Percentiles rank a stretch among this genome's conserved stretches.
phyloP scores from a whole-genome alignment of 1,140 invertebrate genomes.

The Dinothrombium tinctorium region DNA sequence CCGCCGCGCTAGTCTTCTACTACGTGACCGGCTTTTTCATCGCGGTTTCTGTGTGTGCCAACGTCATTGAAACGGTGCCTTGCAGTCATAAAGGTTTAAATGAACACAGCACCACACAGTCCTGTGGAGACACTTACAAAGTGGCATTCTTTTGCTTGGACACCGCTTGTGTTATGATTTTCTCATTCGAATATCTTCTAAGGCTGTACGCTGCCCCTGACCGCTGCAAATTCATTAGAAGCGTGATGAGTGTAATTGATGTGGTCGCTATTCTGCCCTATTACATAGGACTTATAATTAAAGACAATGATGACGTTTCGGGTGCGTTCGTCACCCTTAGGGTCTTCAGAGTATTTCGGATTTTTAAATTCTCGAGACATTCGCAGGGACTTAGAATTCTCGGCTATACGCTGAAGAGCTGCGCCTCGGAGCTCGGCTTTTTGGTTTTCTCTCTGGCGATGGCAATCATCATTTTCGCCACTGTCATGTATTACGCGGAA shows the following conservation, averaged over 20 bases:
- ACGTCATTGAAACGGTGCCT: slow-evolving; percentile 92
- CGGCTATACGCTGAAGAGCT: slow-evolving; percentile 95
- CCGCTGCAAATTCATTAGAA: slow-evolving; percentile 86
- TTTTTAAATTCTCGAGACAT: slow-evolving; percentile 99
- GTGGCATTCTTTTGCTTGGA: slow-evolving; percentile 96
- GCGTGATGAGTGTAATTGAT: slow-evolving; percentile 97
- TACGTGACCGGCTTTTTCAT: slow-evolving; percentile 99
- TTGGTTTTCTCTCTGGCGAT: slow-evolving; percentile 96
- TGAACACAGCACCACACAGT: slow-evolving; percentile 2
- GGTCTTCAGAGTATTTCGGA: slow-evolving; percentile 94
- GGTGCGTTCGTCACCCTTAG: slow-evolving; percentile 95
- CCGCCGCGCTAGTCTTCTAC: slow-evolving; percentile 93
- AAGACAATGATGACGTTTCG: slow-evolving; percentile 93
- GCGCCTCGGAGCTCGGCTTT: slow-evolving; percentile 96
- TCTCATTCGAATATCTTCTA: slow-evolving; percentile 94
- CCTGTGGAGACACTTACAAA: slow-evolving; percentile 86
- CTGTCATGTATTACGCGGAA: slow-evolving; percentile 98
- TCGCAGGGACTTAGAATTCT: slow-evolving; percentile 94
- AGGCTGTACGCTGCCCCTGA: slow-evolving; percentile 91
- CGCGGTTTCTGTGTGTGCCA: slow-evolving; percentile 93
- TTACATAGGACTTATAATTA: slow-evolving; percentile 89
- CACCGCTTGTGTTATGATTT: slow-evolving; percentile 99
- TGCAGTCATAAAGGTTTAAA: slow-evolving; percentile 33
- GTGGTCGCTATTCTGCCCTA: slow-evolving; percentile 98
- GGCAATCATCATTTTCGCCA: slow-evolving; percentile 99